phyloP scores from a whole-genome alignment of 2,888 invertebrate genomes.

The Tholera decimalis region DNA sequence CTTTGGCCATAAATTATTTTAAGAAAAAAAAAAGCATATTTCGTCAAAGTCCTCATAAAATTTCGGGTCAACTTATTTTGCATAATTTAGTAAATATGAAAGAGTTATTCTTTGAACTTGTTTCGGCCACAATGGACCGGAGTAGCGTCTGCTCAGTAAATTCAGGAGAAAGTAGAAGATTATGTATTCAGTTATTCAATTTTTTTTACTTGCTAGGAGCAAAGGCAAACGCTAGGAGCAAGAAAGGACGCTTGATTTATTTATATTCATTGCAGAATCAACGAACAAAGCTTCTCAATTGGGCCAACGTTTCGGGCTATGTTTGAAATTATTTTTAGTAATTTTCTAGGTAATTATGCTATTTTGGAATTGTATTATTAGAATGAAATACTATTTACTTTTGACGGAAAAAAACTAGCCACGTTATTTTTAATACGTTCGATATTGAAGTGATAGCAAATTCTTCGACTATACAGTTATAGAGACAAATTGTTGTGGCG shows the following conservation, averaged over 20 bases:
- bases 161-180: conserved; percentile 37
- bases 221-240: conserved; percentile 26
- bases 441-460: background rate
- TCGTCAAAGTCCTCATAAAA: conserved; percentile 42
- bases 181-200: conserved; percentile 61
- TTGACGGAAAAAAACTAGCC: background rate
- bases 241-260: conserved; percentile 57
- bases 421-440: background rate
- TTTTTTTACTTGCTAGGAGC: conserved; percentile 51
- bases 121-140: conserved; percentile 41
- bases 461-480: background rate
- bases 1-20: background rate
- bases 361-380: background rate
- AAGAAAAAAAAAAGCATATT: conserved; percentile 29
- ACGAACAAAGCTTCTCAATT: conserved; percentile 39
- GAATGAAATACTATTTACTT: background rate
- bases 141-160: conserved; percentile 40
- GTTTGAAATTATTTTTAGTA: conserved; percentile 22
- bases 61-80: conserved; percentile 50
- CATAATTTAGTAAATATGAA: conserved; percentile 57
- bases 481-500: no score
- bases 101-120: conserved; percentile 46
- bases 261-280: conserved; percentile 52
- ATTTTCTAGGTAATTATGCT: conserved; percentile 3
- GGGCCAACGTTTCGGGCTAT: conserved; percentile 23